Percentiles rank a stretch among this genome's conserved stretches.
Conservation (phyloP, 2,797 vertebrate genomes). For the Rhinatrema bivittatum region DNA sequence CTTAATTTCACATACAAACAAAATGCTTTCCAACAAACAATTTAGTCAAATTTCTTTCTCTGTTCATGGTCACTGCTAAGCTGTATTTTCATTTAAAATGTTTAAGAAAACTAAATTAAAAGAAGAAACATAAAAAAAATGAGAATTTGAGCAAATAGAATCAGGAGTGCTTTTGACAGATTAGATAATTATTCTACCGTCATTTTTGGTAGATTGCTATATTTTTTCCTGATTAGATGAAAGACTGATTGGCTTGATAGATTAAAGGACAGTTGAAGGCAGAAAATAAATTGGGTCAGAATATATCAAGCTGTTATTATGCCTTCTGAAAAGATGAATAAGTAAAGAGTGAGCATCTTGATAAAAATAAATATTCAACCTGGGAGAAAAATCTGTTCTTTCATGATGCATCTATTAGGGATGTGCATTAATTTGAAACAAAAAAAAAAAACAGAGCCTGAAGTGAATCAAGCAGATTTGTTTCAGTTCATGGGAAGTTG, state of each 20-base stretch:
- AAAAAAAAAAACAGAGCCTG: too few relatives aligned
- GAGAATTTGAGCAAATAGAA: neutral
- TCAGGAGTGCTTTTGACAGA: too few relatives aligned
- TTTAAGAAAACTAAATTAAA: neutral
- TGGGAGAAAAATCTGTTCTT: neutral
- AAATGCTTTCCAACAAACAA: conserved; percentile 11
- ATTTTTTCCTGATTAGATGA: neutral
- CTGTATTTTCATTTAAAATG: neutral
- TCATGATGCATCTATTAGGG: too few relatives aligned
- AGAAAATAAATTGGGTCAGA: neutral
- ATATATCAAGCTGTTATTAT: conserved; percentile 4
- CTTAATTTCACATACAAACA: conserved; percentile 11
- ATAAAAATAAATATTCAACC: neutral
- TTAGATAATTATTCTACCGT: too few relatives aligned
- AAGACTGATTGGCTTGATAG: neutral
- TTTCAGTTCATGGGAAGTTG: too few relatives aligned
- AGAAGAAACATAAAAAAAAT: neutral
- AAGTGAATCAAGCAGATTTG: too few relatives aligned
- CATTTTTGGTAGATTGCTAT: too few relatives aligned
- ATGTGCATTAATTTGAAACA: too few relatives aligned
- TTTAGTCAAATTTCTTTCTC: neutral
- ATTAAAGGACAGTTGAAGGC: neutral
- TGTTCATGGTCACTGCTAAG: neutral
- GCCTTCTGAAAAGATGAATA: neutral
- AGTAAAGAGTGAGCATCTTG: neutral